These are phyloP conservation scores for Ochropleura leucogaster DNA, from an alignment of 2,888 invertebrate species.

Conservation along the genomic window DNA sequence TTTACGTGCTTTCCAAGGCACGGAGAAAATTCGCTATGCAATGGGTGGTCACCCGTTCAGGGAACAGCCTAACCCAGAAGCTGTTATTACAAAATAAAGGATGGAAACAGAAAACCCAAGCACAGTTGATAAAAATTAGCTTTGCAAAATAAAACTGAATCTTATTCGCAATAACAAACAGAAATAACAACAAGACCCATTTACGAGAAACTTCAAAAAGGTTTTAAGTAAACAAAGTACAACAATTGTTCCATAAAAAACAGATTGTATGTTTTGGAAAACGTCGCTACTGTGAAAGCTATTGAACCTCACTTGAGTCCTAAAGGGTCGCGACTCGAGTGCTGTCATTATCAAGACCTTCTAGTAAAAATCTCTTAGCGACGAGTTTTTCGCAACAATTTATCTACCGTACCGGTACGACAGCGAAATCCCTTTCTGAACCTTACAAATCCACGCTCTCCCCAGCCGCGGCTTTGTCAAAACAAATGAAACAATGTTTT, in stretches of 20 bases:
- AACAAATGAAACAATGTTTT: conserved; percentile 65
- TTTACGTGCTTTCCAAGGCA: too few species aligned
- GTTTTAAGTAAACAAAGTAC: conserved; percentile 62
- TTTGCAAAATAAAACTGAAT: conserved; percentile 44
- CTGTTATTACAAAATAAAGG: not conserved
- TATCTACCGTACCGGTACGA: conserved; percentile 70
- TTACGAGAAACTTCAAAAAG: conserved; percentile 46
- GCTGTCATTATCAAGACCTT: conserved; percentile 79
- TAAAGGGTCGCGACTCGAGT: conserved; percentile 71
- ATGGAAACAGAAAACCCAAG: not conserved
- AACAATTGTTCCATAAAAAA: conserved; percentile 53
- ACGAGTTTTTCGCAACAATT: conserved; percentile 75
- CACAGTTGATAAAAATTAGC: conserved; percentile 35
- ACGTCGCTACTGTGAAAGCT: conserved; percentile 60
- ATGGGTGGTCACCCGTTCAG: too few species aligned
- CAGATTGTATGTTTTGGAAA: conserved; percentile 64
- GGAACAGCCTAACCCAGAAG: too few species aligned
- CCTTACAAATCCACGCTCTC: conserved; percentile 73
- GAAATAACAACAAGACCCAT: conserved; percentile 44
- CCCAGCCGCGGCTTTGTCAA: conserved; percentile 70
- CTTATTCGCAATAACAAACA: conserved; percentile 44
- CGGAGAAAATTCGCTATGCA: too few species aligned
- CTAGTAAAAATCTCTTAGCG: conserved; percentile 72
- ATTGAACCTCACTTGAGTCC: conserved; percentile 71
- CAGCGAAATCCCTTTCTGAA: conserved; percentile 75